Base-by-base conservation (phyloP, 2,797 vertebrate genomes). In the Mus spretus region DNA sequence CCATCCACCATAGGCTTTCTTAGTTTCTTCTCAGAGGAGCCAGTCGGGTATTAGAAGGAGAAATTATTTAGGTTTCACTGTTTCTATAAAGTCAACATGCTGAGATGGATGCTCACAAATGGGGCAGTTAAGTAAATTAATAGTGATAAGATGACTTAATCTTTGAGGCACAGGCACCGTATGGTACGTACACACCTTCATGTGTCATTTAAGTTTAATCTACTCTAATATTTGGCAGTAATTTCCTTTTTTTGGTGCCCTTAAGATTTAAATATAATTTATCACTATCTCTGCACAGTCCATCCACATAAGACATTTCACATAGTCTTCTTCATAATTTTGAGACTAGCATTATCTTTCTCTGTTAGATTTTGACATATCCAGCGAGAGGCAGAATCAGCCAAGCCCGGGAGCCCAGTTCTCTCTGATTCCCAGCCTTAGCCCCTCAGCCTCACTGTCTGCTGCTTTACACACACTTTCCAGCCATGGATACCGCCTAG, bases 391-490 rank as follows among this genome's bases (percentile, higher is more conserved):
- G 55, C 55, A 94, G 55, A 47, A 53, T n/a, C 24, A 4, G 34
- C 8, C 13, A 20, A 4, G 34, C 8, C 13, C 17, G 0, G 7
- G 74, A 75, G 3, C 7, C 67, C 67, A 13, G 4, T 14, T 55
- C 14, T 28, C 0, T 44, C 2, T 2, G 90, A 59, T 24, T 20
- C 34, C 75, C 31, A 4, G 0, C 8, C 19, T 34, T 8, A 3
- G 14, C 12, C 28, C 24, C 8, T 6, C 34, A 13, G 59, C 6
- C 55, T 34, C 19, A 9, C 19, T 15, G 26, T 26, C 11, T 5
- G 15, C 53, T 22, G 37, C 72, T 24, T 34, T 77, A 3, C 11
- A 24, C 3, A 15, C 28, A 15, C 77, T 74, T 0, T 37, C 63
- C 61, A 44, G 57, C 28, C 37, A 0, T 0, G 31, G 40, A 2